Base-by-base conservation (phyloP, 1,140 invertebrate genomes). In the Dryas iulia region DNA sequence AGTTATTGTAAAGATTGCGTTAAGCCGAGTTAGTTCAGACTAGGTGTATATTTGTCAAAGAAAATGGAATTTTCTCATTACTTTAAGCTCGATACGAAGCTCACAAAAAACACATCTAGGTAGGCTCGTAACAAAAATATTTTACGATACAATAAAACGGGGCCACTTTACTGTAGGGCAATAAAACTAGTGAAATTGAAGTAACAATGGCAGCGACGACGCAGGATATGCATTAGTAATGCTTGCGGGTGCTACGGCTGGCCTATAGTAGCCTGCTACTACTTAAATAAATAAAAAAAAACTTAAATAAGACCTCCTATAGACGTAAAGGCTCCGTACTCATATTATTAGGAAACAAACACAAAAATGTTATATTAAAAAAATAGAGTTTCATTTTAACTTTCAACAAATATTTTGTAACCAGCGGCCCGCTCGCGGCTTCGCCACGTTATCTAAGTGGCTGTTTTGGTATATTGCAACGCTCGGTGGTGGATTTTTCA, bases 101-200 rank as follows among this genome's bases (percentile, higher is more conserved):
- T 47, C 8, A 18, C 39, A 47, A 47, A 47, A 7, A 21, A 47
- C 14, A 47, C 26, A 62, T 52, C 59, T 52, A 62, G 24, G 58
- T 52, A 12, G 59, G 5, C 39, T 60, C 23, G 59, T 60, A 62
- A 62, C 35, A 30, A 53, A 62, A 62, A 62, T 62, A 47, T 62
- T 62, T 62, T 62, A 62, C 39, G 59, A 52, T 10, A 14, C 59
- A 62, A 53, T 62, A 62, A 62, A 62, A 62, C 39, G 18, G 59
- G 39, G 25, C 25, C 59, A 62, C 59, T 62, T 52, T 14, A 26
- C n/a, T 28, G 25, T n/a, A 62, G 59, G n/a, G 59, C 25, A 12
- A 25, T 61, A 61, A 61, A 61, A 21, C 35, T 33, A 23, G 57
- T 33, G 35, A 25, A 31, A 52, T 35, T 62, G 59, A 62, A 62